Evolutionary conservation across 2,888 invertebrate genomes (phyloP), one percentile per base, ranked within the genome.

Genomic region (Carterocephalus palaemon): DNA sequence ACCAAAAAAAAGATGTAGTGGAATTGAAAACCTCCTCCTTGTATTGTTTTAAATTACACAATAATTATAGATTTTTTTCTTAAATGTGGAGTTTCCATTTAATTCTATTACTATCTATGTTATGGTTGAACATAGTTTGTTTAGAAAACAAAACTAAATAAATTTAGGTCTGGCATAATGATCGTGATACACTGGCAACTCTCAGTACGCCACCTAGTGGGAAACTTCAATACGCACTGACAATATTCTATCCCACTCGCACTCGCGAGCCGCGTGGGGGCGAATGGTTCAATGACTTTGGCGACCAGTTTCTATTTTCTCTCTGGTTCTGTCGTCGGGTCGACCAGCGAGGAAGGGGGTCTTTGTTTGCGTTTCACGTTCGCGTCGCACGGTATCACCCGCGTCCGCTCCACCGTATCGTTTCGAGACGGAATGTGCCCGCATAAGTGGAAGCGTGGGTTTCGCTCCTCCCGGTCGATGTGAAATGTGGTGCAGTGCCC

Each of bases 321-420:
- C 85, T 87, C 81, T 85, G 85, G 84, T 84, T 70, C 73, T 76
- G 80, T 81, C 82, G 83, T 82, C 75, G 77, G 71, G 66, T 77
- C 74, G 71, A 73, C 66, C 74, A 54, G 64, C 61, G 71, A 74
- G 74, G 77, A 76, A 81, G 77, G 76, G 67, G 75, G 82, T 79
- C 85, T 86, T 86, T 87, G 86, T 87, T 87, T 85, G 86, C 85
- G 80, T 84, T 83, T 82, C 76, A 77, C 84, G 80, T 84, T 82
- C 80, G 82, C 73, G 77, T 78, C 69, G 85, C 65, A 77, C 78
- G 78, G 83, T 82, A 71, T 73, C 66, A 75, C 71, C 72, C 65
- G 73, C 72, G 75, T 67, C 64, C 66, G 68, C 75, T 75, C 69
- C 63, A 75, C 70, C 72, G 67, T 73, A 77, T 80, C 75, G 71